phyloP scores from a whole-genome alignment of 2,888 invertebrate species.

The Mythimna lalbum region DNA sequence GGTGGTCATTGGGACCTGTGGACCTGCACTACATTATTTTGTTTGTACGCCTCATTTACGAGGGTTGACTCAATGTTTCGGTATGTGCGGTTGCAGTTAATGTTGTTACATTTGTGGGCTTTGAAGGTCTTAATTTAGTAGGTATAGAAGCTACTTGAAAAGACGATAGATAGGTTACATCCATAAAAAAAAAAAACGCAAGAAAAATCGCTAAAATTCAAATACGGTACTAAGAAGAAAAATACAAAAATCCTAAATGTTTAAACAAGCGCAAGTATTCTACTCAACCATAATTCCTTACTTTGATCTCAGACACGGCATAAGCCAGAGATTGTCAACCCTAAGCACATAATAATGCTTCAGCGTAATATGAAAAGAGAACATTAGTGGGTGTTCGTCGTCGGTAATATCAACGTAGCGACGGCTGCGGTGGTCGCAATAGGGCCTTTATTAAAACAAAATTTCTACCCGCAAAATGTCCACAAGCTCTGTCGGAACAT shows the following conservation, averaged over 20 bases:
- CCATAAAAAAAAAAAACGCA: background rate
- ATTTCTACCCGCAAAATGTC: slow-evolving; percentile 87
- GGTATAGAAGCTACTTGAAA: background rate
- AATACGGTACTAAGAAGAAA: slow-evolving; percentile 11
- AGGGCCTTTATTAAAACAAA: slow-evolving; percentile 90
- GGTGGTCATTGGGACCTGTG: slow-evolving; percentile 82
- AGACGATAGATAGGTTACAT: background rate
- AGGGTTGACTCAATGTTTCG: slow-evolving; percentile 80
- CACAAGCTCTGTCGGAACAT: slow-evolving; percentile 79
- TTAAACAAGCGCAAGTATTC: slow-evolving; percentile 56
- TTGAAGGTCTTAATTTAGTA: slow-evolving; percentile 45
- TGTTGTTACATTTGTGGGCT: slow-evolving; percentile 56
- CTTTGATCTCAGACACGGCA: slow-evolving; percentile 73
- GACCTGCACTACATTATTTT: slow-evolving; percentile 85
- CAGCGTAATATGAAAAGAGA: slow-evolving; percentile 86
- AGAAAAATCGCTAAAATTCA: slow-evolving; percentile 4
- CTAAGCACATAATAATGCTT: slow-evolving; percentile 87
- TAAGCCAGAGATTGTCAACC: slow-evolving; percentile 84
- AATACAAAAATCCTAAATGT: slow-evolving; percentile 49
- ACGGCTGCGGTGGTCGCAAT: slow-evolving; percentile 84
- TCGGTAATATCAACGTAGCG: slow-evolving; percentile 83
- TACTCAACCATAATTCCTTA: slow-evolving; percentile 65
- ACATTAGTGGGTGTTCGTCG: slow-evolving; percentile 88
- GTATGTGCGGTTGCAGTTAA: slow-evolving; percentile 68
- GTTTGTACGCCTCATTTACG: slow-evolving; percentile 82